Percentiles rank a stretch among this genome's conserved stretches.
Evolutionary conservation across 2,113 vertebrate species (phyloP).

Genomic region (Ranitomeya variabilis): DNA sequence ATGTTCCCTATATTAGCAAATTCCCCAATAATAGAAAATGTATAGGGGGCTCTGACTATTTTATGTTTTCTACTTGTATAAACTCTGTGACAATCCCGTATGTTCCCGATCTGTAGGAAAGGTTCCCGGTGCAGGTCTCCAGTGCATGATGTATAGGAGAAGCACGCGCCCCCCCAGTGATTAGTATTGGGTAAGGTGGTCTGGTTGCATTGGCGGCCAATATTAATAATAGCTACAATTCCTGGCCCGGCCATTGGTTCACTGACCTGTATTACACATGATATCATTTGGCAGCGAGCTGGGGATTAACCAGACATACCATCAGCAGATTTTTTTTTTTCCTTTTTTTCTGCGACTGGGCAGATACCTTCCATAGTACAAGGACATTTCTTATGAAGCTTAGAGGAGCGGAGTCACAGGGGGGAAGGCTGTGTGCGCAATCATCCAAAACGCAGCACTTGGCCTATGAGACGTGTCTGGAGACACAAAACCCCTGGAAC

Average conservation of each 20-base stretch:
- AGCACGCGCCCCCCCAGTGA: background rate
- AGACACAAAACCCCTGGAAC: background rate
- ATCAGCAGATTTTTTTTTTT: constrained; percentile 69
- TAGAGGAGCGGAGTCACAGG: constrained; percentile 25
- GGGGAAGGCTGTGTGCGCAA: background rate
- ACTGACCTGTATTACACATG: constrained; percentile 61
- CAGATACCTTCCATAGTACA: constrained; percentile 69
- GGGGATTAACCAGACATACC: constrained; percentile 65
- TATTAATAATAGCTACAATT: constrained; percentile 28
- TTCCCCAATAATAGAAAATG: too few species aligned
- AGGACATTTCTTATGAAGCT: constrained; percentile 62
- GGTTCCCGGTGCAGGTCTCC: background rate
- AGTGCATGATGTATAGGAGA: background rate
- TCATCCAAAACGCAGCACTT: constrained; percentile 8
- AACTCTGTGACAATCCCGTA: background rate
- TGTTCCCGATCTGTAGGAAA: background rate
- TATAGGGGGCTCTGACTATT: too few species aligned
- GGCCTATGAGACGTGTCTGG: background rate
- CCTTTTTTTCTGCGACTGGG: constrained; percentile 31
- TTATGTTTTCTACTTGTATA: background rate
- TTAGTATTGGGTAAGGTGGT: constrained; percentile 47
- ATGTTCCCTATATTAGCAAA: too few species aligned
- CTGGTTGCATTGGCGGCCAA: background rate
- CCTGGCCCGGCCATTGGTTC: constrained; percentile 30
- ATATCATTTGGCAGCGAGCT: constrained; percentile 65